Conservation (phyloP, 2,113 vertebrate species). For the Sciurus niger region DNA sequence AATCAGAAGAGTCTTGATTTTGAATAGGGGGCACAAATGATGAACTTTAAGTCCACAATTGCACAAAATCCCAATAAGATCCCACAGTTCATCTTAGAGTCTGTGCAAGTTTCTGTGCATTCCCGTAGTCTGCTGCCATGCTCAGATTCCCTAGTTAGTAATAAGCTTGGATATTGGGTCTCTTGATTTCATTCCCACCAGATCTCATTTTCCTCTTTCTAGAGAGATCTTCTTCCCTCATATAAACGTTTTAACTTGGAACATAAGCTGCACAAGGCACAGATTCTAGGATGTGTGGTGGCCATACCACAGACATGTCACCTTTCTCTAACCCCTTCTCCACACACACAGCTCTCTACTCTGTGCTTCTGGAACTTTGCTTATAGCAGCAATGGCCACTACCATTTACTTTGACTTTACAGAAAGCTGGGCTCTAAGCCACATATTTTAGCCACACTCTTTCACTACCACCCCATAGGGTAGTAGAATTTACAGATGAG, state of each 20-base stretch:
- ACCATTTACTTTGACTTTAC: slow-evolving; percentile 14
- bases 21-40: neutral
- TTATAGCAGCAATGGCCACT: neutral
- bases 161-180: neutral
- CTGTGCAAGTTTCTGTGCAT: slow-evolving; percentile 6
- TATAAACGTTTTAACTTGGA: neutral
- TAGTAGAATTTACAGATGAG: neutral
- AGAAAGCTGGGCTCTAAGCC: neutral
- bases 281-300: slow-evolving; percentile 23
- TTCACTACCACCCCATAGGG: neutral
- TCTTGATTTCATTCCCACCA: neutral
- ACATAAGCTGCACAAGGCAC: neutral
- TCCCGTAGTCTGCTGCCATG: neutral
- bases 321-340: neutral
- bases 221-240: neutral
- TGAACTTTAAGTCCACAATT: neutral
- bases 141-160: neutral
- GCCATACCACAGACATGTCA: neutral
- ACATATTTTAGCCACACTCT: neutral
- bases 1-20: slow-evolving; percentile 1
- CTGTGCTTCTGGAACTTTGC: slow-evolving; percentile 25
- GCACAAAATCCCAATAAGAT: neutral
- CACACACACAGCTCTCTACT: slow-evolving; percentile 9
- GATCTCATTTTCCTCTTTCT: neutral
- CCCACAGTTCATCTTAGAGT: slow-evolving; percentile 9